Evolutionary conservation across 2,888 invertebrate species (phyloP).

Genomic region (Lasioglossum villosulum): DNA sequence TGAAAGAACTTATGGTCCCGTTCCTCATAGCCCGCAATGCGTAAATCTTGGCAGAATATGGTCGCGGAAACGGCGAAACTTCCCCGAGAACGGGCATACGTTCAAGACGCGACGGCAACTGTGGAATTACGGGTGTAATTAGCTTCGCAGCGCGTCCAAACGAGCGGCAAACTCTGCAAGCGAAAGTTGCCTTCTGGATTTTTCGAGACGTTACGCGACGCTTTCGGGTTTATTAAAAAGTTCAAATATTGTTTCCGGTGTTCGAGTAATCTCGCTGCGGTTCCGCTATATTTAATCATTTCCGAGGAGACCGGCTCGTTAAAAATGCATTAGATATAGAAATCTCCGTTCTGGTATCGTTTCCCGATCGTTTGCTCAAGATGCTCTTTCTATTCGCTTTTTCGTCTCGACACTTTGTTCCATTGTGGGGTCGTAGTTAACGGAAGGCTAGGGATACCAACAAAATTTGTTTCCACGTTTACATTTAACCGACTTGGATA

Average conservation of each 20-base stretch:
- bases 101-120: constrained; percentile 19
- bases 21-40: constrained; percentile 42
- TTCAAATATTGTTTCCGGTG: not conserved
- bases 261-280: constrained; percentile 23
- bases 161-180: not conserved
- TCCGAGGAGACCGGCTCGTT: constrained; percentile 29
- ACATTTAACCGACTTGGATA: not conserved
- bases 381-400: not conserved
- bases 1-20: constrained; percentile 45
- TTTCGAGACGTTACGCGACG: not conserved
- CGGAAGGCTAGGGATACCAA: not conserved
- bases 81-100: constrained; percentile 1
- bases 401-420: not conserved
- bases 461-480: not conserved
- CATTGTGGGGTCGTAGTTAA: not conserved
- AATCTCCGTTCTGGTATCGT: not conserved
- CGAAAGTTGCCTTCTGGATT: constrained; percentile 8
- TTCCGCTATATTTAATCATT: constrained; percentile 14
- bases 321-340: constrained; percentile 42
- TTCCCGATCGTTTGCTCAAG: constrained; percentile 6
- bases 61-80: constrained; percentile 25
- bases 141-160: constrained; percentile 23
- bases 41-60: constrained; percentile 54
- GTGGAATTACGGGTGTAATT: constrained; percentile 45
- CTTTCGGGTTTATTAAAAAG: constrained; percentile 26